Percentiles rank a stretch among this genome's conserved stretches.
phyloP scores from a whole-genome alignment of 2,888 invertebrate species.

The Empis livida region DNA sequence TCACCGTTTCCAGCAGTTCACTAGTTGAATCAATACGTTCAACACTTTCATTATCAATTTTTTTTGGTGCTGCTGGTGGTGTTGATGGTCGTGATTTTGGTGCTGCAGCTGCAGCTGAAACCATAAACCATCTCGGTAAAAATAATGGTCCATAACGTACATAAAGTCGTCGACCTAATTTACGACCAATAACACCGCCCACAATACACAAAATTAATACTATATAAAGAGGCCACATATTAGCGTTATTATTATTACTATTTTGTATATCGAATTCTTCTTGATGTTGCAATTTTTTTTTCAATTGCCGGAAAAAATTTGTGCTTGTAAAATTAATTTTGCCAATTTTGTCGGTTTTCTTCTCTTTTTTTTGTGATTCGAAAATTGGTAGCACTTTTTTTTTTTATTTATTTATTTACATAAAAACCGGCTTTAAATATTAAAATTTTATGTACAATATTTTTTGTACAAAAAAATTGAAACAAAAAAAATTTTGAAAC shows the following conservation, averaged over 20 bases:
- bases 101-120: slow-evolving; percentile 23
- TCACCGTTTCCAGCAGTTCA: slow-evolving; percentile 35
- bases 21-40: slow-evolving; percentile 30
- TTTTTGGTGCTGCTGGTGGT: too few relatives aligned
- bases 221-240: slow-evolving; percentile 25
- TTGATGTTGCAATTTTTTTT: background rate
- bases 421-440: too few relatives aligned
- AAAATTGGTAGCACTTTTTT: too few relatives aligned
- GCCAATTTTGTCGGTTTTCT: too few relatives aligned
- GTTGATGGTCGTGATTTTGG: slow-evolving; percentile 30
- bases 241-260: background rate
- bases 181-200: slow-evolving; percentile 24
- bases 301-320: background rate
- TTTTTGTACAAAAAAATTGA: too few relatives aligned
- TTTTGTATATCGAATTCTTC: background rate
- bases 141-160: slow-evolving; percentile 27
- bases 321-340: too few relatives aligned
- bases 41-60: slow-evolving; percentile 30
- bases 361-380: too few relatives aligned
- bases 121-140: slow-evolving; percentile 12
- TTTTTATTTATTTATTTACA: too few relatives aligned
- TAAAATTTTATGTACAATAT: too few relatives aligned
- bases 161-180: slow-evolving; percentile 31
- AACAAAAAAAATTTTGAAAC: too few relatives aligned
- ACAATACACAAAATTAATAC: slow-evolving; percentile 21